These are phyloP conservation scores for Scrobipalpa atriplicella DNA, from an alignment of 2,888 invertebrate species.

Conservation along the genomic window DNA sequence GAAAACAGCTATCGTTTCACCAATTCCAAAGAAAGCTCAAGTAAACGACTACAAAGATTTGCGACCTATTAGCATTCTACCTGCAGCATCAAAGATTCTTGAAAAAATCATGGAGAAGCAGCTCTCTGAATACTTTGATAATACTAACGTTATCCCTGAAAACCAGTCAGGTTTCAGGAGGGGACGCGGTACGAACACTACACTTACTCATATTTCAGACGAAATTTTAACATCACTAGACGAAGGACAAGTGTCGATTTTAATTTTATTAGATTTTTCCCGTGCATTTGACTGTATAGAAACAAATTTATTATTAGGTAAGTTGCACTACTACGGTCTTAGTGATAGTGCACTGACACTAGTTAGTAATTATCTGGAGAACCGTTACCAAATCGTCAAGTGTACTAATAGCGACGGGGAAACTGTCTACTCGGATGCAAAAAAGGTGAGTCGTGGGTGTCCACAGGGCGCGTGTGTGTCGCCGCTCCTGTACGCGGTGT, in stretches of 20 bases:
- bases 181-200: background rate
- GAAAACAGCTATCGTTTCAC: too few relatives aligned
- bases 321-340: background rate
- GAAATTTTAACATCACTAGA: too few relatives aligned
- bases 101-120: too few relatives aligned
- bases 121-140: too few relatives aligned
- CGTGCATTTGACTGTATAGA: too few relatives aligned
- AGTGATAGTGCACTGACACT: background rate
- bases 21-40: too few relatives aligned
- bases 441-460: background rate
- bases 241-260: background rate
- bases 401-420: background rate
- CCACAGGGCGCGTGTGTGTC: slow-evolving; percentile 5
- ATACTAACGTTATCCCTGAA: too few relatives aligned
- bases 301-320: background rate
- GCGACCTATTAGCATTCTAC: too few relatives aligned
- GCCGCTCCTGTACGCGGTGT: background rate
- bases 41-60: too few relatives aligned
- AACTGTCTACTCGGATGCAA: background rate
- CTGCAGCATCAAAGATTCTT: too few relatives aligned
- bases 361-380: background rate
- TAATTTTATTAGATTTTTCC: background rate
- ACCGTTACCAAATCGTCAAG: background rate
- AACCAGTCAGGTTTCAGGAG: too few relatives aligned
- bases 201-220: background rate